Conservation (phyloP, 1,140 invertebrate species). For the Akabosia matsudoensis region DNA sequence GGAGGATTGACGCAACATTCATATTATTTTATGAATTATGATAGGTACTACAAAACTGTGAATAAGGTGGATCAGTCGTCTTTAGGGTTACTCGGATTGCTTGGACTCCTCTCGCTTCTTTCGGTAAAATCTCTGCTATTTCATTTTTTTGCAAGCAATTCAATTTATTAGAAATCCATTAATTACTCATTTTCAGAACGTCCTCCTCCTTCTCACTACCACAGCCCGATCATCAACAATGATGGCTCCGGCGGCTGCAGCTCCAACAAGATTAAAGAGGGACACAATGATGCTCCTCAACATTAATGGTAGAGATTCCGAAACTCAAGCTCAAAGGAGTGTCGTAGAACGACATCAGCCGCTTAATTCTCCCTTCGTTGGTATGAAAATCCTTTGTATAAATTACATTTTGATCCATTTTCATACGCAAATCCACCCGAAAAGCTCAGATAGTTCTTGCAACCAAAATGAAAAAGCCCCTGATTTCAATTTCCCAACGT, state of each 20-base stretch:
- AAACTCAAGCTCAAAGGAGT: no score
- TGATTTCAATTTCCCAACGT: no score
- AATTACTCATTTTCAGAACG: constrained; percentile 18
- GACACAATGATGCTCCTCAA: not conserved
- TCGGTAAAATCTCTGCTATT: constrained; percentile 8
- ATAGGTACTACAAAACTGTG: constrained; percentile 6
- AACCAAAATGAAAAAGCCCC: no score
- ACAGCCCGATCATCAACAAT: not conserved
- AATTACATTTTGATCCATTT: not conserved
- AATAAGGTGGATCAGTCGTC: constrained; percentile 37
- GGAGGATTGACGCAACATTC: no score
- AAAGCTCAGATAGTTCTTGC: no score
- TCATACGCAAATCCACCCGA: no score
- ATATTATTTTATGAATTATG: not conserved
- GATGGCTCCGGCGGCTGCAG: not conserved
- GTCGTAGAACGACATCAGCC: not conserved
- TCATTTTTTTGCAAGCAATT: not conserved
- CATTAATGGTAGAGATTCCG: not conserved
- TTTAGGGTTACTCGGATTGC: constrained; percentile 39
- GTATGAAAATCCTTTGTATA: not conserved
- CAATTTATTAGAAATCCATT: no score
- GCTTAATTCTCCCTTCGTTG: constrained; percentile 1
- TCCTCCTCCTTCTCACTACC: not conserved
- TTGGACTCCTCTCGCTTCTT: constrained; percentile 41
- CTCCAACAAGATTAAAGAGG: not conserved